phyloP scores from a whole-genome alignment of 2,797 vertebrate species.

The Melanotaenia trifasciata region DNA sequence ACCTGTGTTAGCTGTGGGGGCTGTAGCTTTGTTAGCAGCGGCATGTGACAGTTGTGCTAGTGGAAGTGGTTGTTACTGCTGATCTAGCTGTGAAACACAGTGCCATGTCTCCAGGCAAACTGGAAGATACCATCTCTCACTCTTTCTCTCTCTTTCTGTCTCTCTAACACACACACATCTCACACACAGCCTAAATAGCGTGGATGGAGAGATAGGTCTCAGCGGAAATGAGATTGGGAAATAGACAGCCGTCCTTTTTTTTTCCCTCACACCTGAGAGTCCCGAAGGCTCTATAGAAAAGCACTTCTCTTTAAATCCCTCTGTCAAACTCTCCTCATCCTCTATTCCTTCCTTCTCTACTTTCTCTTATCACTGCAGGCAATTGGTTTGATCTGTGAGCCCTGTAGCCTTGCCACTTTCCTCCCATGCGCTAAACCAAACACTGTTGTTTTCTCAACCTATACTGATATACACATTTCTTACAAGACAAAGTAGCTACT shows the following conservation, averaged over 20 bases:
- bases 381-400: conserved; percentile 76
- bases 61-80: conserved; percentile 76
- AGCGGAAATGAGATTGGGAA: conserved; percentile 64
- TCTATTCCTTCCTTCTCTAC: conserved; percentile 36
- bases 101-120: conserved; percentile 74
- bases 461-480: conserved; percentile 50
- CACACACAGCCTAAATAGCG: conserved; percentile 42
- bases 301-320: conserved; percentile 67
- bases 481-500: conserved; percentile 35
- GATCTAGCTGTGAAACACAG: conserved; percentile 77
- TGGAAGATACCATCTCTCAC: conserved; percentile 63
- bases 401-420: conserved; percentile 65
- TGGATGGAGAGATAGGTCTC: conserved; percentile 52
- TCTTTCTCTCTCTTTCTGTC: conserved; percentile 1
- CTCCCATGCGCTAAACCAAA: conserved; percentile 48
- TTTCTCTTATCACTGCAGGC: conserved; percentile 69
- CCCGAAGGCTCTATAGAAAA: conserved; percentile 67
- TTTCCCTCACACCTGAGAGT: conserved; percentile 71
- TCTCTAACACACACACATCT: conserved; percentile 8
- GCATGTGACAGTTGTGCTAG: conserved; percentile 74
- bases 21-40: conserved; percentile 73
- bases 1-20: conserved; percentile 73
- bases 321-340: conserved; percentile 65
- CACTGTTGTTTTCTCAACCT: conserved; percentile 62
- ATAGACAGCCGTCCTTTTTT: conserved; percentile 64